Conservation (phyloP, 2,888 invertebrate species). For the Folsomia candida region DNA sequence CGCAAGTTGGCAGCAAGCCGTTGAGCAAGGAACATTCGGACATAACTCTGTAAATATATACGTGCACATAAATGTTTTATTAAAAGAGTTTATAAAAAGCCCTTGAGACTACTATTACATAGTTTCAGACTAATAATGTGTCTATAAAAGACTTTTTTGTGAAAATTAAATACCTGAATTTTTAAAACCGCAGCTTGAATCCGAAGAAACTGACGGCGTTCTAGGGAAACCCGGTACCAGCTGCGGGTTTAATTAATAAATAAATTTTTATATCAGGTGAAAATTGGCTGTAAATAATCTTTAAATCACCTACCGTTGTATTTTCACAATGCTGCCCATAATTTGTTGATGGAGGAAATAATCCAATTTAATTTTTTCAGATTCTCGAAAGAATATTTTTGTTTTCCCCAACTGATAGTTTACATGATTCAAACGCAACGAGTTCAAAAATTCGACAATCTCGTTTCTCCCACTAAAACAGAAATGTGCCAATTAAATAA, state of each 20-base stretch:
- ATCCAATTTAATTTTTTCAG: constrained; percentile 88
- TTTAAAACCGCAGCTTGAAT: constrained; percentile 70
- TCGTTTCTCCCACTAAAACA: constrained; percentile 75
- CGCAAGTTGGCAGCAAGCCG: constrained; percentile 55
- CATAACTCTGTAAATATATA: constrained; percentile 60
- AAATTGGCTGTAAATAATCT: too few species aligned
- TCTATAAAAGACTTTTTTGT: too few species aligned
- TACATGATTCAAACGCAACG: constrained; percentile 78
- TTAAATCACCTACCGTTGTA: too few species aligned
- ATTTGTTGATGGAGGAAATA: constrained; percentile 89
- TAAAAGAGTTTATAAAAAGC: neutral
- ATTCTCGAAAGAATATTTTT: constrained; percentile 91
- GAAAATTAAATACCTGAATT: constrained; percentile 62
- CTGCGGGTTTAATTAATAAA: too few species aligned
- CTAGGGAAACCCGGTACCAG: constrained; percentile 81
- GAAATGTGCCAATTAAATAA: constrained; percentile 15
- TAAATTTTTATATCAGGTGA: too few species aligned
- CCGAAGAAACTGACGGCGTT: constrained; percentile 72
- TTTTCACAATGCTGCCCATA: constrained; percentile 84
- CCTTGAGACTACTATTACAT: neutral
- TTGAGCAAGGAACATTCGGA: constrained; percentile 66
- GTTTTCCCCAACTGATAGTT: constrained; percentile 86
- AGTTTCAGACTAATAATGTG: too few species aligned
- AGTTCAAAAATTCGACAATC: constrained; percentile 77
- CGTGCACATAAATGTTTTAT: neutral